Conservation (phyloP, 2,888 invertebrate genomes). For the Microctonus hyperodae region DNA sequence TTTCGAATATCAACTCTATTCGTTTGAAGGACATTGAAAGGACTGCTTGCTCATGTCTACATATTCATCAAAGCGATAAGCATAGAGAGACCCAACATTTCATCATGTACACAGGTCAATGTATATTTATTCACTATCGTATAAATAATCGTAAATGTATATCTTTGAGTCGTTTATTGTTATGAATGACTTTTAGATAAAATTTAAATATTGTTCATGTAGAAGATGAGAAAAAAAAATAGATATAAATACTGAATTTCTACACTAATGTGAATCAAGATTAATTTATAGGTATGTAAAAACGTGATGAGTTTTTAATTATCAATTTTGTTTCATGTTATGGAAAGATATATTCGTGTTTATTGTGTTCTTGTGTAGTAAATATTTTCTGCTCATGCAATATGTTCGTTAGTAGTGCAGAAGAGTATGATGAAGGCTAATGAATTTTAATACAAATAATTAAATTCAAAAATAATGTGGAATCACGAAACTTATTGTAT, state of each 20-base stretch:
- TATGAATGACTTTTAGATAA: not conserved
- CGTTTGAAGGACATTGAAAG: not conserved
- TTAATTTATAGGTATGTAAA: not conserved
- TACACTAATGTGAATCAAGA: not conserved
- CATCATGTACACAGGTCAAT: not conserved
- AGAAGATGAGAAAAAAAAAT: not conserved
- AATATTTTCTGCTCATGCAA: constrained; percentile 10
- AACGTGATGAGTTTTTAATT: constrained; percentile 1
- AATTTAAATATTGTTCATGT: not conserved
- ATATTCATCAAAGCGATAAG: constrained; percentile 1
- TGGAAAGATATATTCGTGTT: constrained; percentile 10
- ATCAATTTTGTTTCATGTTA: not conserved
- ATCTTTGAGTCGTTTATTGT: not conserved
- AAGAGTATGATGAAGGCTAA: not conserved
- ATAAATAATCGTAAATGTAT: not conserved
- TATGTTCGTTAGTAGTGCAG: constrained; percentile 3
- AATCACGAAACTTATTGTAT: not conserved
- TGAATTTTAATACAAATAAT: not conserved
- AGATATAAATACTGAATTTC: not conserved
- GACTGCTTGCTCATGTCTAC: not conserved
- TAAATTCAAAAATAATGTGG: not conserved
- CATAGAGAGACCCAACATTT: not conserved
- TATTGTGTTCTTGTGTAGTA: not conserved
- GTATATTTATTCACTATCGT: not conserved
- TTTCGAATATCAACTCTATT: not conserved